Evolutionary conservation across 2,888 invertebrate species (phyloP), one percentile per base, ranked within the genome.

Genomic region (Acanthosepion pharaonis): DNA sequence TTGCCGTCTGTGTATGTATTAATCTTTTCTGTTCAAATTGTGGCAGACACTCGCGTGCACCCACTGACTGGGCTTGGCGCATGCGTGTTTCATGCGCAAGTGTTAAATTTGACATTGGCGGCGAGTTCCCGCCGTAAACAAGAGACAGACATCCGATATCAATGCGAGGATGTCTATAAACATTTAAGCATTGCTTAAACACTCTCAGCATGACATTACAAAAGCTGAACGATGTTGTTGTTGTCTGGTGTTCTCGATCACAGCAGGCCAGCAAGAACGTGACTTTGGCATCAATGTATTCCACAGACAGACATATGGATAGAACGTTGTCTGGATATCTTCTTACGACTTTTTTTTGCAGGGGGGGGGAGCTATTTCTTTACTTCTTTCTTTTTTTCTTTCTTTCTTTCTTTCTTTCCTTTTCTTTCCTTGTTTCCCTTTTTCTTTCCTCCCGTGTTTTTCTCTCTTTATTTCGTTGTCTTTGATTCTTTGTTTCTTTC

Each of bases 201-300:
- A 78, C 78, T 78, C 78, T 78, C 78, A 78, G 78, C 78, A 78
- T 11, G 78, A 78, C 78, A 78, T 78, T 78, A 78, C 78, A 78
- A 78, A 78, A 78, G 78, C 78, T 15, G 78, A n/a, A 78, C n/a
- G n/a, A 33, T 15, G n/a, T 78, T 78, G 78, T 33, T 78, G 33
- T n/a, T 33, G 78, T 78, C 78, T 78, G 78, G 11, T 11, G 15
- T 78, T 78, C 78, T 78, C 78, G 11, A 78, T n/a, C 78, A 11
- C 78, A 78, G 78, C 78, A n/a, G 78, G 78, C 78, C 23, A 78
- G 15, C n/a, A 78, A 23, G 33, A 78, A 78, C 78, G 78, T 23
- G 1, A 78, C n/a, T 78, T 78, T 78, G 78, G 33, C 78, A 78
- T n/a, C 78, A 78, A 78, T 78, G 78, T 9, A 78, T 78, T 78